Conservation (phyloP, 2,888 invertebrate species). For the Phytoseiulus persimilis region DNA sequence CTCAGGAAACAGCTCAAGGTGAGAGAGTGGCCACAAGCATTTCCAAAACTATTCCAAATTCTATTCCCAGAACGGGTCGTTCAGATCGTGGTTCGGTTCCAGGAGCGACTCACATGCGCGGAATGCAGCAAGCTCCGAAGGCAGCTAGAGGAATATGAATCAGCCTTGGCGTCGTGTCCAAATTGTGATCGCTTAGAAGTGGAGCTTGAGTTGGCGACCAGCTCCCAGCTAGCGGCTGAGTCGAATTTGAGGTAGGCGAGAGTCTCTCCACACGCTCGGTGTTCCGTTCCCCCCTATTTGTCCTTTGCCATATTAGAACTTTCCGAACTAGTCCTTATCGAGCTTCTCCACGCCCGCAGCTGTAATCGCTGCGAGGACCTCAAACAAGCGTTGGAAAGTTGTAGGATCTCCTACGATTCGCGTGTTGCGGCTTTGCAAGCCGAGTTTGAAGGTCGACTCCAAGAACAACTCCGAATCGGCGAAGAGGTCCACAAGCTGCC, state of each 20-base stretch:
- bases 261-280: too few species aligned
- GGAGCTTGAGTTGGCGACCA: neutral
- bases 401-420: slow-evolving; percentile 24
- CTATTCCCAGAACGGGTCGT: too few species aligned
- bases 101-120: slow-evolving; percentile 13
- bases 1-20: slow-evolving; percentile 36
- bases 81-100: neutral
- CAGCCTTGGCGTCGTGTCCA: slow-evolving; percentile 11
- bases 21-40: too few species aligned
- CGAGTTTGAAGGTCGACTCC: slow-evolving; percentile 17
- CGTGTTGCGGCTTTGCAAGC: slow-evolving; percentile 15
- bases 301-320: neutral
- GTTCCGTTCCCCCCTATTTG: too few species aligned
- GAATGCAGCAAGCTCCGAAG: slow-evolving; percentile 8
- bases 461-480: slow-evolving; percentile 21
- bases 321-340: neutral
- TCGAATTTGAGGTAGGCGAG: neutral
- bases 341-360: neutral
- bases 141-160: slow-evolving; percentile 29
- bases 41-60: too few species aligned
- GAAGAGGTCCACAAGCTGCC: slow-evolving; percentile 18
- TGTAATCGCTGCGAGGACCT: slow-evolving; percentile 29
- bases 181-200: slow-evolving; percentile 27
- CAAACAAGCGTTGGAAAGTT: neutral
- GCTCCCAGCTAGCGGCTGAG: neutral